Percentiles rank a stretch among this genome's conserved stretches.
These are phyloP conservation scores for Drosophila ohnishii DNA, from an alignment of 1,140 invertebrate species.

Conservation along the genomic window DNA sequence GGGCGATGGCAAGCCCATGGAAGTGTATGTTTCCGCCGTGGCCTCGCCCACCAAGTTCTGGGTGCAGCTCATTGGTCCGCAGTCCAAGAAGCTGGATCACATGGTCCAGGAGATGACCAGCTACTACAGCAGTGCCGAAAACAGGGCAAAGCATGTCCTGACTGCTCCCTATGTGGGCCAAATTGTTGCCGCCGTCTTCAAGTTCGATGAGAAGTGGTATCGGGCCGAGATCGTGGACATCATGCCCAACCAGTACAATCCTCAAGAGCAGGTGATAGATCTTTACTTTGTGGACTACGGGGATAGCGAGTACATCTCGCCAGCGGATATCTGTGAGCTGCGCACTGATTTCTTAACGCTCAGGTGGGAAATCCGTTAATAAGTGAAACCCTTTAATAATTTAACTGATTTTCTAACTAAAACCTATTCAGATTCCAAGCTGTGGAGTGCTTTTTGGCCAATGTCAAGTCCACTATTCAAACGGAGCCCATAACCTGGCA, in stretches of 20 bases:
- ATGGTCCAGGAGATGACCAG: conserved; percentile 90
- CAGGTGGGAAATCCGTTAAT: conserved; percentile 79
- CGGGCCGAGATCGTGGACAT: conserved; percentile 85
- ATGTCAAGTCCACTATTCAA: conserved; percentile 85
- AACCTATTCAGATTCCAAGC: conserved; percentile 85
- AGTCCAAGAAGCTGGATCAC: conserved; percentile 88
- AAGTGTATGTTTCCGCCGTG: conserved; percentile 92
- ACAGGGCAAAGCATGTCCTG: conserved; percentile 85
- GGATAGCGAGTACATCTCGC: conserved; percentile 87
- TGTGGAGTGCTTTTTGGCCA: conserved; percentile 90
- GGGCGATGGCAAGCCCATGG: conserved; percentile 85
- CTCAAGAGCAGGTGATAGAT: conserved; percentile 85
- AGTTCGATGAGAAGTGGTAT: conserved; percentile 89
- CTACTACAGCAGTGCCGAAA: conserved; percentile 88
- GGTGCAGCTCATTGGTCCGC: conserved; percentile 90
- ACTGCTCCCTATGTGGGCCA: conserved; percentile 87
- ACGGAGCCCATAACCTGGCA: conserved; percentile 85
- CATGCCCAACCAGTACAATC: conserved; percentile 85
- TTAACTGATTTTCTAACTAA: background rate
- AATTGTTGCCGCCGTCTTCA: conserved; percentile 90
- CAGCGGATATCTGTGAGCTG: conserved; percentile 87
- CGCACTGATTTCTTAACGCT: conserved; percentile 89
- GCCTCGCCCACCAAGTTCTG: conserved; percentile 91
- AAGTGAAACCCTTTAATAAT: background rate
- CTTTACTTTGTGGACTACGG: conserved; percentile 93